These are phyloP conservation scores for Chalcosyrphus nemorum DNA, from an alignment of 2,888 invertebrate species.

Conservation along the genomic window DNA sequence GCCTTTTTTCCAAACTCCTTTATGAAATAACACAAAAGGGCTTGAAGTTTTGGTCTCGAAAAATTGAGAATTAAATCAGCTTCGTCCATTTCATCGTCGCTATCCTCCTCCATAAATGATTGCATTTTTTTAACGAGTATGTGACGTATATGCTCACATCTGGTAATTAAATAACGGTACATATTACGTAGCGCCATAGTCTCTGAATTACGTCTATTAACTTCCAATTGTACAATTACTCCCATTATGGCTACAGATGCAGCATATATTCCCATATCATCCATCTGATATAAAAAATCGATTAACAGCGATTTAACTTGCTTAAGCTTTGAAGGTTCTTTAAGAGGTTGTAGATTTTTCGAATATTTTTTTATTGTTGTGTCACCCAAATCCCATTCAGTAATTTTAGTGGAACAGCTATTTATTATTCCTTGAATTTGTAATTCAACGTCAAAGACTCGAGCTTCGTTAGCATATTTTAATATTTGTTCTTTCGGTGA, in stretches of 20 bases:
- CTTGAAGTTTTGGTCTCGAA: slow-evolving; percentile 86
- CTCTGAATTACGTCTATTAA: slow-evolving; percentile 84
- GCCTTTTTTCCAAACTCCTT: slow-evolving; percentile 83
- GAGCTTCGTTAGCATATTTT: slow-evolving; percentile 49
- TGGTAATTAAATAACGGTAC: slow-evolving; percentile 75
- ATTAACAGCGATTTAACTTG: slow-evolving; percentile 82
- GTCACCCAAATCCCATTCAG: slow-evolving; percentile 75
- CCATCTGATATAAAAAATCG: slow-evolving; percentile 83
- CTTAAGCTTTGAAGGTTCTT: slow-evolving; percentile 81
- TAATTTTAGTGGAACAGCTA: slow-evolving; percentile 53
- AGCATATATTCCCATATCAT: slow-evolving; percentile 84
- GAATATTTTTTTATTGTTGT: slow-evolving; percentile 75
- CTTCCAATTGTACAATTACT: slow-evolving; percentile 85
- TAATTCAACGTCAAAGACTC: neutral
- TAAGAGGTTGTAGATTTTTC: slow-evolving; percentile 69
- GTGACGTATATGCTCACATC: slow-evolving; percentile 82
- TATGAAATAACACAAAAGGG: slow-evolving; percentile 85
- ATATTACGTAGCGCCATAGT: slow-evolving; percentile 79
- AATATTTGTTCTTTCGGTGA: slow-evolving; percentile 83
- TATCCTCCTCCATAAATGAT: slow-evolving; percentile 76
- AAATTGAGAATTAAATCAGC: slow-evolving; percentile 82
- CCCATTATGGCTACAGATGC: slow-evolving; percentile 85
- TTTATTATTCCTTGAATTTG: slow-evolving; percentile 37
- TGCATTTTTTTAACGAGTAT: slow-evolving; percentile 83
- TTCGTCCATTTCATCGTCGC: slow-evolving; percentile 74